Conservation (phyloP, 2,888 invertebrate species). For the Anticlea derivata region DNA sequence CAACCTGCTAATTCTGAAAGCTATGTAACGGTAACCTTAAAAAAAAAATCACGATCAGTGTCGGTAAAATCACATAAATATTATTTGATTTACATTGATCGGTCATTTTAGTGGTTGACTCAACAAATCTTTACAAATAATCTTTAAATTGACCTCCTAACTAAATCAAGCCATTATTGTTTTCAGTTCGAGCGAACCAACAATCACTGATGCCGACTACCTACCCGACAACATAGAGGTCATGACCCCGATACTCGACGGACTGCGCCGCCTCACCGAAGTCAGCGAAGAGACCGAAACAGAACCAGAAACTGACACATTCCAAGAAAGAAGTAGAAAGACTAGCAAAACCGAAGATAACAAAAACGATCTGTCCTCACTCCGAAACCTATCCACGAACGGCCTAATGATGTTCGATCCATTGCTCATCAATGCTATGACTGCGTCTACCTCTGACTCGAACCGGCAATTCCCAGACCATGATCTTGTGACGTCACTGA, state of each 20-base stretch:
- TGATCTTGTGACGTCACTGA: slow-evolving; percentile 74
- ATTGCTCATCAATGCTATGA: slow-evolving; percentile 68
- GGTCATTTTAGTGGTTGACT: too few species aligned
- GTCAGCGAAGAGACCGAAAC: slow-evolving; percentile 49
- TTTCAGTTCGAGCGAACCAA: slow-evolving; percentile 66
- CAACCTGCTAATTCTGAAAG: too few species aligned
- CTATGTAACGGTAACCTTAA: too few species aligned
- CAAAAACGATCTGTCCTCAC: slow-evolving; percentile 58
- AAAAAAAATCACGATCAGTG: too few species aligned
- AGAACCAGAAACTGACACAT: slow-evolving; percentile 57
- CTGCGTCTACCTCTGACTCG: slow-evolving; percentile 59
- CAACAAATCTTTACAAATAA: too few species aligned
- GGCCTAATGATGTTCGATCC: slow-evolving; percentile 81
- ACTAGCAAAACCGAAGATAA: slow-evolving; percentile 64
- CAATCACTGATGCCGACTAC: slow-evolving; percentile 72
- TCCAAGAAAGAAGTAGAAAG: slow-evolving; percentile 64
- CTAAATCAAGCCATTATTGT: background rate
- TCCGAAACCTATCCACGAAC: slow-evolving; percentile 72
- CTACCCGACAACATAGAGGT: slow-evolving; percentile 79
- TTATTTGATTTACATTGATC: too few species aligned
- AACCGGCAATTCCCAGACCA: slow-evolving; percentile 71
- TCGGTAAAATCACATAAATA: too few species aligned
- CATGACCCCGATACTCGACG: slow-evolving; percentile 77
- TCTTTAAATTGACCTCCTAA: too few species aligned
- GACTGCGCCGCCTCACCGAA: slow-evolving; percentile 63